Evolutionary conservation across 2,888 invertebrate species (phyloP).

Genomic region (Eupithecia abbreviata): DNA sequence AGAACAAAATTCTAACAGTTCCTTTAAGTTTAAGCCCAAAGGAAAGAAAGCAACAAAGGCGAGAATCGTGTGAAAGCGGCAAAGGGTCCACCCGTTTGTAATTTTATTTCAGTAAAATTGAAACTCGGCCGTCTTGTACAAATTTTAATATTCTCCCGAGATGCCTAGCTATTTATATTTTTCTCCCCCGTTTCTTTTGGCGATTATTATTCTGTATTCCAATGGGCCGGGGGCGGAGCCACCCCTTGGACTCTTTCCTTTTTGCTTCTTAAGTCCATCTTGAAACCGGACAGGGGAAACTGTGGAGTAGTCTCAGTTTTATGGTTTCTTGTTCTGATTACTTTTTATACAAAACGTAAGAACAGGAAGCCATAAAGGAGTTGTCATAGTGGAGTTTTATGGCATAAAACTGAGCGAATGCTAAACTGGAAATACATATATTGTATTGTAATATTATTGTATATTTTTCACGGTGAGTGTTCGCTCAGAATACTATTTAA

Average conservation of each 20-base stretch:
- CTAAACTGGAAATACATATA: too few species aligned
- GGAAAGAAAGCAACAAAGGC: slow-evolving; percentile 36
- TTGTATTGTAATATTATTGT: too few species aligned
- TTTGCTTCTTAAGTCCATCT: slow-evolving; percentile 85
- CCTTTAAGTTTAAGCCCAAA: slow-evolving; percentile 17
- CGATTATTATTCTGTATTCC: slow-evolving; percentile 84
- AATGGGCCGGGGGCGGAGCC: slow-evolving; percentile 68
- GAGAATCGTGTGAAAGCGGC: slow-evolving; percentile 21
- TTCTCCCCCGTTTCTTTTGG: slow-evolving; percentile 81
- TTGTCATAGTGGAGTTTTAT: too few species aligned
- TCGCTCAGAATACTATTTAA: too few species aligned
- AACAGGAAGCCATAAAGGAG: too few species aligned
- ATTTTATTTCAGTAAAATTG: slow-evolving; percentile 79
- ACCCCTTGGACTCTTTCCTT: slow-evolving; percentile 82
- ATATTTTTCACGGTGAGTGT: too few species aligned
- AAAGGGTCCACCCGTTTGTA: slow-evolving; percentile 55
- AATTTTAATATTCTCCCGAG: slow-evolving; percentile 79
- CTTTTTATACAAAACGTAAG: too few species aligned
- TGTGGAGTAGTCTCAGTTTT: slow-evolving; percentile 51
- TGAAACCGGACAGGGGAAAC: slow-evolving; percentile 65
- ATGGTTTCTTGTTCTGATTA: background rate
- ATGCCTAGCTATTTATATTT: slow-evolving; percentile 80
- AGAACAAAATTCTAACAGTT: slow-evolving; percentile 19
- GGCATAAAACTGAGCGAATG: too few species aligned
- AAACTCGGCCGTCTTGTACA: slow-evolving; percentile 70